phyloP scores from a whole-genome alignment of 2,797 vertebrate genomes.

The Streptopelia turtur region DNA sequence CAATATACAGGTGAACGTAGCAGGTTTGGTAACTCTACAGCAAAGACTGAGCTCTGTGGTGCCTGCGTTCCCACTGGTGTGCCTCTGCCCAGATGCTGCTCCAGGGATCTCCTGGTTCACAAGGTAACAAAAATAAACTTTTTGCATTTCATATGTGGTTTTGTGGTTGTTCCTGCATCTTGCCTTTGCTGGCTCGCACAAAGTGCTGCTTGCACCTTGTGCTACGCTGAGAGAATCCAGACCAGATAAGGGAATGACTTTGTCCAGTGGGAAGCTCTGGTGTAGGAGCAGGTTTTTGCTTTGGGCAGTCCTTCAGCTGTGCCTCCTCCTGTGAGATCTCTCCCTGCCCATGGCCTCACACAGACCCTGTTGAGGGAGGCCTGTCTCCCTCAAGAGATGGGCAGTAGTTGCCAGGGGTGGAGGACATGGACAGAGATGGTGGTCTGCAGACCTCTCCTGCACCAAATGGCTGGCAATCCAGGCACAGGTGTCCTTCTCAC shows the following conservation, averaged over 20 bases:
- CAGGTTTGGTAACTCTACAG: too few species aligned
- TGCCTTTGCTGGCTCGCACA: too few species aligned
- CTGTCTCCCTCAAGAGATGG: background rate
- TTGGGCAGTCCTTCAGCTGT: background rate
- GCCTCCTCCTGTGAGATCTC: fast-evolving
- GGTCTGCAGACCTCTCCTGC: background rate
- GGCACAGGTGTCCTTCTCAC: background rate
- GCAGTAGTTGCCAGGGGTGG: background rate
- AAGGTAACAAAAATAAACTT: too few species aligned
- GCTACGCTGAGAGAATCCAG: background rate
- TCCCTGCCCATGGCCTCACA: background rate
- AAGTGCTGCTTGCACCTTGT: background rate
- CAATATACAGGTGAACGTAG: too few species aligned
- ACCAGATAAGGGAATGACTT: background rate
- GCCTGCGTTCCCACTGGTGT: too few species aligned
- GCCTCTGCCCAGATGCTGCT: too few species aligned
- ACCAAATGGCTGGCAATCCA: background rate
- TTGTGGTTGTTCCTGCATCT: too few species aligned
- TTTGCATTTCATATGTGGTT: too few species aligned
- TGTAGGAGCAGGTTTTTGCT: background rate
- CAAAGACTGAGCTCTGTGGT: too few species aligned
- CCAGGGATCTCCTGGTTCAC: too few species aligned
- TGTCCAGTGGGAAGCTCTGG: background rate
- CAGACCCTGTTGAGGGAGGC: fast-evolving
- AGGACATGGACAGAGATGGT: background rate